Percentiles rank a stretch among this genome's conserved stretches.
Evolutionary conservation across 2,888 invertebrate species (phyloP).

Genomic region (Oscheius sp.): DNA sequence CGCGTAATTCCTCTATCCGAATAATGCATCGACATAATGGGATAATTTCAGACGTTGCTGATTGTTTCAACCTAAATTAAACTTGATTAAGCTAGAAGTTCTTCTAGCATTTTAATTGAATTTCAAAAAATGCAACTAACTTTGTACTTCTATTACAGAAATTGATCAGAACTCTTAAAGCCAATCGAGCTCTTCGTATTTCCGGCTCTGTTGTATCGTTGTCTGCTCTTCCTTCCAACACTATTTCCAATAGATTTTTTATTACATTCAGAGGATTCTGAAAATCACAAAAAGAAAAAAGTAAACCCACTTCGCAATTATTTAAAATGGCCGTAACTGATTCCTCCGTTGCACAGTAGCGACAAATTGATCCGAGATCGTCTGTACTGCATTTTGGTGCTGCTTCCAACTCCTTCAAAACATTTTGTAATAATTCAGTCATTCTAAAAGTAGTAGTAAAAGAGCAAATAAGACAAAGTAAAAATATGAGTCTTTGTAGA

Average conservation of each 20-base stretch:
- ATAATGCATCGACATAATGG: conserved; percentile 17
- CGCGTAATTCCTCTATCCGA: conserved; percentile 16
- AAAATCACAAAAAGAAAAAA: not conserved
- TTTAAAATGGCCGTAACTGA: not conserved
- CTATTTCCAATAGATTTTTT: conserved; percentile 18
- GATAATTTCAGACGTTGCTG: not conserved
- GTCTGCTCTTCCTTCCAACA: conserved; percentile 26
- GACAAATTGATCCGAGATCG: conserved; percentile 1
- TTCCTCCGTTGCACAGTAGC: conserved; percentile 14
- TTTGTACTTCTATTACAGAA: conserved; percentile 33
- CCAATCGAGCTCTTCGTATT: conserved; percentile 15
- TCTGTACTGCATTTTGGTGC: conserved; percentile 6
- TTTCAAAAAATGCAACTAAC: not conserved
- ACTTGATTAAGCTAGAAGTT: no score
- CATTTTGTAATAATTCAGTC: not conserved
- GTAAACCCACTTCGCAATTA: not conserved
- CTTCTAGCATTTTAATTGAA: not conserved
- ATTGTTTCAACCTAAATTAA: conserved; percentile 9
- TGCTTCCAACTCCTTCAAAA: not conserved
- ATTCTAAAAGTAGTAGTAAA: conserved; percentile 2
- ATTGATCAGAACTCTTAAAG: conserved; percentile 35
- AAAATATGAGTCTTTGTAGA: not conserved
- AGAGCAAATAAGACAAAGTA: not conserved
- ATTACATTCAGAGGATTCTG: not conserved
- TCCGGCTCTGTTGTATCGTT: conserved; percentile 12